phyloP scores from a whole-genome alignment of 2,113 vertebrate species.

The Corvus hawaiiensis region DNA sequence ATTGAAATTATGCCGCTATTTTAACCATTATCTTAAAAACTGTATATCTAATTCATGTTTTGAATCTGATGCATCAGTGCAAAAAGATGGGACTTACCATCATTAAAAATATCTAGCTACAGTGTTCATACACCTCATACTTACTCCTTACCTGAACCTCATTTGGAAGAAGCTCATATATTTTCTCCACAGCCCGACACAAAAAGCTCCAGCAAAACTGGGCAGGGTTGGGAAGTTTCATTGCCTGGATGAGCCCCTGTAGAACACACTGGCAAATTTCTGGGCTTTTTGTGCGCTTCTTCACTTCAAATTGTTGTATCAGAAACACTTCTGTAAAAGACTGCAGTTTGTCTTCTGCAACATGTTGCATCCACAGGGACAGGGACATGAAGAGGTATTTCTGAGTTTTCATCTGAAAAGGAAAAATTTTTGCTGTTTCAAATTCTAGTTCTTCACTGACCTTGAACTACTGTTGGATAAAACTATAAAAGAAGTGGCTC shows the following conservation, averaged over 20 bases:
- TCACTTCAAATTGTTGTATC: slow-evolving; percentile 76
- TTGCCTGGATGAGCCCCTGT: slow-evolving; percentile 81
- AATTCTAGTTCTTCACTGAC: not conserved
- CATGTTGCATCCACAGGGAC: slow-evolving; percentile 87
- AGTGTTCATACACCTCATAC: not conserved
- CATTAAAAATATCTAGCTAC: not conserved
- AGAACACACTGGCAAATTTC: slow-evolving; percentile 75
- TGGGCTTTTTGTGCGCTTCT: not conserved
- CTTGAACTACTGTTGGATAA: not conserved
- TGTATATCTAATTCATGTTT: not conserved
- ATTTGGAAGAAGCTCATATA: slow-evolving; percentile 85
- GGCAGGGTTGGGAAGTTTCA: slow-evolving; percentile 83
- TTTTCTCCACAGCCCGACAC: slow-evolving; percentile 77
- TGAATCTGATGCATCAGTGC: not conserved
- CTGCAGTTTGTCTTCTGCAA: slow-evolving; percentile 88
- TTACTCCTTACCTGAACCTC: slow-evolving; percentile 78
- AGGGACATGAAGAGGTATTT: slow-evolving; percentile 77
- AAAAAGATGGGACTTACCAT: not conserved
- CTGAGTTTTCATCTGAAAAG: slow-evolving; percentile 75
- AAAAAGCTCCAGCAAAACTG: slow-evolving; percentile 84
- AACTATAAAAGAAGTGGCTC: not conserved
- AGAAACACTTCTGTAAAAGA: slow-evolving; percentile 79
- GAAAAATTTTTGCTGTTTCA: not conserved
- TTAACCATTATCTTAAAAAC: not conserved
- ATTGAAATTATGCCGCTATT: not conserved